These are phyloP conservation scores for Grammatotria lemairii DNA, from an alignment of 2,113 vertebrate genomes.

Conservation along the genomic window DNA sequence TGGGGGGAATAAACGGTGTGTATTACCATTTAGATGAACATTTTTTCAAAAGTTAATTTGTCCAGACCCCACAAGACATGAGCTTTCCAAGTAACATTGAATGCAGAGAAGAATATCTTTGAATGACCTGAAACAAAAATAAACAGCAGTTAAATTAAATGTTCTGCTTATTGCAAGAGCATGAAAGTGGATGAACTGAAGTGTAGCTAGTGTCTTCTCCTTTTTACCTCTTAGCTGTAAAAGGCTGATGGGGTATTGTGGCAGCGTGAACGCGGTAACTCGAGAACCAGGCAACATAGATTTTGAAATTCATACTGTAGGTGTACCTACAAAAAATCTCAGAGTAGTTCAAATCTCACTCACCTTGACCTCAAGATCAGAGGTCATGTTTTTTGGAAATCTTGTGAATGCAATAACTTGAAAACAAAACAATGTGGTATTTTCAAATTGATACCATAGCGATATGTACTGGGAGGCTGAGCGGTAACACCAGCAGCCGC, in stretches of 20 bases:
- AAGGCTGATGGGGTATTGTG: neutral
- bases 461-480: neutral
- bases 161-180: neutral
- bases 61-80: neutral
- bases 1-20: neutral
- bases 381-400: neutral
- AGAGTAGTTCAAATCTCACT: neutral
- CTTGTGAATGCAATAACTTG: neutral
- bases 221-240: neutral
- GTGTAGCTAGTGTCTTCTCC: neutral
- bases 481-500: neutral
- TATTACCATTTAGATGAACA: neutral
- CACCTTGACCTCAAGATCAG: neutral
- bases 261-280: accelerated
- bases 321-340: neutral
- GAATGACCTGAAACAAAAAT: neutral
- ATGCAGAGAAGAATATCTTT: neutral
- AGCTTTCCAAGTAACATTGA: neutral
- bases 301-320: neutral
- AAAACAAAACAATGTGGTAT: neutral
- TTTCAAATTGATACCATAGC: neutral
- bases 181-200: neutral
- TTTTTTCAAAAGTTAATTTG: neutral
- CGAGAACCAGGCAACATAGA: neutral
- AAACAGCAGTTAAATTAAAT: neutral